Percentiles rank a stretch among this genome's conserved stretches.
Evolutionary conservation across 1,140 invertebrate species (phyloP).

Genomic region (Marisa cornuarietis): DNA sequence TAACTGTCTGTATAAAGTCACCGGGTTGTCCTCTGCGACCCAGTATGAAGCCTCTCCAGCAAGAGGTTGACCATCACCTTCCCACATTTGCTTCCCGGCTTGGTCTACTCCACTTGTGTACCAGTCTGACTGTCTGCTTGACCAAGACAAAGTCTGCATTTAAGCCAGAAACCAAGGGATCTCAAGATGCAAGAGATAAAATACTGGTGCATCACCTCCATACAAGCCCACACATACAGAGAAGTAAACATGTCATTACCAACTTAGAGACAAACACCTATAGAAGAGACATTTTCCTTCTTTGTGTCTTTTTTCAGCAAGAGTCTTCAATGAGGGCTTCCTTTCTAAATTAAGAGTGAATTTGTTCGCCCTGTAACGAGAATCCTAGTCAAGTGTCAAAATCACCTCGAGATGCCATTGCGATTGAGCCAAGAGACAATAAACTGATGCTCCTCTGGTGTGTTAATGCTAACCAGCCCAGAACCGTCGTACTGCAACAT

Average conservation of each 20-base stretch:
- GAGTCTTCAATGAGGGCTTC: not conserved
- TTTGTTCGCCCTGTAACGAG: too few species aligned
- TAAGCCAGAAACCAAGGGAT: too few species aligned
- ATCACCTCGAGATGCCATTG: conserved; percentile 32
- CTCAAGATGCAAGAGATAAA: too few species aligned
- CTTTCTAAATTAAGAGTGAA: not conserved
- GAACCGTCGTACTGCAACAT: conserved; percentile 37
- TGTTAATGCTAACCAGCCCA: conserved; percentile 35
- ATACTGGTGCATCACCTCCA: not conserved
- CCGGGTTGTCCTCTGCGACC: not conserved
- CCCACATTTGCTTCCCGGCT: conserved; percentile 30
- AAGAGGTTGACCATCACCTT: conserved; percentile 33
- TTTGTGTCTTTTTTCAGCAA: not conserved
- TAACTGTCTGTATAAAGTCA: not conserved
- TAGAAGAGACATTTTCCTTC: not conserved
- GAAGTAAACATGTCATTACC: not conserved
- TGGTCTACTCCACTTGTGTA: conserved; percentile 40
- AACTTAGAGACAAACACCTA: not conserved
- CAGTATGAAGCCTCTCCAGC: not conserved
- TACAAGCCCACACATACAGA: not conserved
- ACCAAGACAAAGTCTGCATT: too few species aligned
- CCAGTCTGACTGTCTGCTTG: conserved; percentile 24
- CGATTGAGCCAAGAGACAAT: conserved; percentile 34
- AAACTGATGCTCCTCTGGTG: conserved; percentile 35
- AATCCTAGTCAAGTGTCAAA: not conserved